Conservation (phyloP, 2,888 invertebrate species). For the Biston stratarius region DNA sequence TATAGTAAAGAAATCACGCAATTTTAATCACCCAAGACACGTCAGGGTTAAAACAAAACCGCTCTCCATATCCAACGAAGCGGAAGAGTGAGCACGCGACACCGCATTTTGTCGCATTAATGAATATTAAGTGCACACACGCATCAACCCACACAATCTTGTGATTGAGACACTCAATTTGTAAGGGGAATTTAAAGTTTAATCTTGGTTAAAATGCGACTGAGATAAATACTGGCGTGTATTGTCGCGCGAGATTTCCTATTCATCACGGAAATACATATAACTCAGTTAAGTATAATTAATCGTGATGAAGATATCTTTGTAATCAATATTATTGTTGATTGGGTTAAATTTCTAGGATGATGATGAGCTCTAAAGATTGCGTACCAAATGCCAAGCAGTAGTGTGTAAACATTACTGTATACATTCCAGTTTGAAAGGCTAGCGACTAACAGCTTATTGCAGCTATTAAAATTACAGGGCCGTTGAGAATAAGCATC, state of each 20-base stretch:
- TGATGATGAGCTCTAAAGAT: no score
- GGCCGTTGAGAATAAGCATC: no score
- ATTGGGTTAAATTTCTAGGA: no score
- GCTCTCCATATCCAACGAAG: constrained; percentile 56
- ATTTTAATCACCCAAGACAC: constrained; percentile 30
- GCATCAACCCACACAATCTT: constrained; percentile 59
- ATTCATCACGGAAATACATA: constrained; percentile 38
- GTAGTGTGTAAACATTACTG: no score
- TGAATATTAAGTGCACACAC: constrained; percentile 77
- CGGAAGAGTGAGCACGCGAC: constrained; percentile 61
- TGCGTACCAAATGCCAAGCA: no score
- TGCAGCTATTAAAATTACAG: no score
- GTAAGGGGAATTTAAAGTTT: constrained; percentile 48
- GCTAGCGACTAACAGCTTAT: no score
- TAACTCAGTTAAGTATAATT: background rate
- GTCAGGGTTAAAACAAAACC: constrained; percentile 54
- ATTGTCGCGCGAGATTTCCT: constrained; percentile 29
- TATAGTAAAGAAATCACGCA: background rate
- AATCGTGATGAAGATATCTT: background rate
- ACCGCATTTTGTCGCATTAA: constrained; percentile 65
- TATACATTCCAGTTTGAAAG: no score
- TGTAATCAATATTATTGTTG: background rate
- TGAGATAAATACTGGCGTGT: constrained; percentile 25
- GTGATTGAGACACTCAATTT: constrained; percentile 56
- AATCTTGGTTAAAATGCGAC: constrained; percentile 39